These are phyloP conservation scores for Cotesia glomerata DNA, from an alignment of 1,140 invertebrate species.

Conservation along the genomic window DNA sequence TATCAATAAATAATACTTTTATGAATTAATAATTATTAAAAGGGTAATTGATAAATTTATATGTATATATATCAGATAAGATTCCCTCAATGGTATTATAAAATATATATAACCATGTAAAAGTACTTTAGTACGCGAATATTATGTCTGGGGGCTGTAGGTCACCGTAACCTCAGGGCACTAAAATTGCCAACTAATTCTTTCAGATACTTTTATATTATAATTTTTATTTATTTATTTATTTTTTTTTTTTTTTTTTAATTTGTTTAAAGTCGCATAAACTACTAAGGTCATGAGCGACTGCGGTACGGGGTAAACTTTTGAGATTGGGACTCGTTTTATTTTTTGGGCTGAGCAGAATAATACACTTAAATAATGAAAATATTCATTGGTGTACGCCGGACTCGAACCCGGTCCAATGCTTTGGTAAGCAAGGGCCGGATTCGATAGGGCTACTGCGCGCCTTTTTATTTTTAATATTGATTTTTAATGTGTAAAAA, in stretches of 20 bases:
- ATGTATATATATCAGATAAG: background rate
- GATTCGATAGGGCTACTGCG: too few species aligned
- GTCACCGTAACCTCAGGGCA: slow-evolving; percentile 47
- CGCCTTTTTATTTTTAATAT: too few species aligned
- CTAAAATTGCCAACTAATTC: slow-evolving; percentile 40
- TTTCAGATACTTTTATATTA: slow-evolving; percentile 31
- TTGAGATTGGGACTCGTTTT: too few species aligned
- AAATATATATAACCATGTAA: slow-evolving; percentile 3
- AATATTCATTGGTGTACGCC: too few species aligned
- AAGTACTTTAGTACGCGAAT: slow-evolving; percentile 6
- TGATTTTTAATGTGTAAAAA: too few species aligned
- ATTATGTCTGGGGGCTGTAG: slow-evolving; percentile 49
- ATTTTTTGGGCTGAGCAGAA: too few species aligned
- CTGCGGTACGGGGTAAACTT: too few species aligned
- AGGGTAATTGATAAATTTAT: background rate
- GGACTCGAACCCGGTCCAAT: too few species aligned
- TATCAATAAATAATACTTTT: background rate
- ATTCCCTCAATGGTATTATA: background rate
- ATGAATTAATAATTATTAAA: background rate
- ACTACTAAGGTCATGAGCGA: too few species aligned
- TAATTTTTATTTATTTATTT: too few species aligned
- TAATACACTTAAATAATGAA: too few species aligned
- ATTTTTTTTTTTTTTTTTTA: background rate
- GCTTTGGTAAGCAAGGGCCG: too few species aligned
- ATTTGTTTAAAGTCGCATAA: background rate